These are phyloP conservation scores for Thaleichthys pacificus DNA, from an alignment of 2,797 vertebrate species.

Conservation along the genomic window DNA sequence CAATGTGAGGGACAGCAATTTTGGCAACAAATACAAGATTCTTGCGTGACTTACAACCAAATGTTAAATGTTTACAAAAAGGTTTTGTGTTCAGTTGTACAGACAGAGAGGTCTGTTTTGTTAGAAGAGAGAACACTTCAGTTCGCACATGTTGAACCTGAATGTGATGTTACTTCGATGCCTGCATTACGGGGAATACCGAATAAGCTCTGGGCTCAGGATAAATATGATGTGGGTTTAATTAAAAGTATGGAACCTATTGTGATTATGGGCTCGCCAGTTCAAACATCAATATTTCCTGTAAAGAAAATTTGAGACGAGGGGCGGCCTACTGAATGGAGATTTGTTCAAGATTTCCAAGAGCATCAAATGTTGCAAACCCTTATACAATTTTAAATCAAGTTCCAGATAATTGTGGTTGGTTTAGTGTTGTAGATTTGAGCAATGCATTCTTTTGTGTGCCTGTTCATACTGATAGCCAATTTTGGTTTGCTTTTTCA, in stretches of 20 bases:
- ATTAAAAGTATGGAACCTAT: neutral
- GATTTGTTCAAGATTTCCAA: conserved; percentile 18
- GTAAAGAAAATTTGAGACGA: conserved; percentile 10
- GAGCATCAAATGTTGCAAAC: conserved; percentile 1
- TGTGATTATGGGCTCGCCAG: no score
- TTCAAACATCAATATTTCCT: conserved; percentile 3
- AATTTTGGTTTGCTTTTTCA: conserved; percentile 17
- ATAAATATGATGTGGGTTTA: neutral
- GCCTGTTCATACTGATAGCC: neutral
- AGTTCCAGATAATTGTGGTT: neutral
- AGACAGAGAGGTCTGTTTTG: neutral
- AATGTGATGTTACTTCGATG: neutral
- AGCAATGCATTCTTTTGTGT: conserved; percentile 18
- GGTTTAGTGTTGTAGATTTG: conserved; percentile 18
- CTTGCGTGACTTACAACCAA: no score
- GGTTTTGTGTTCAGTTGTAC: no score
- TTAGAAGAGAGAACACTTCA: neutral
- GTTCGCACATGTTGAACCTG: no score
- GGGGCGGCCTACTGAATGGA: conserved; percentile 12
- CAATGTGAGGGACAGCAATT: no score
- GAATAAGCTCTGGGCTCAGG: neutral
- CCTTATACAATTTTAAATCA: neutral
- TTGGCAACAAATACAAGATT: no score
- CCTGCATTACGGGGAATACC: neutral
- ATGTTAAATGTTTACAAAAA: no score